Base-by-base conservation (phyloP, 23 tunicate species). In the Trididemnum miniatum region DNA sequence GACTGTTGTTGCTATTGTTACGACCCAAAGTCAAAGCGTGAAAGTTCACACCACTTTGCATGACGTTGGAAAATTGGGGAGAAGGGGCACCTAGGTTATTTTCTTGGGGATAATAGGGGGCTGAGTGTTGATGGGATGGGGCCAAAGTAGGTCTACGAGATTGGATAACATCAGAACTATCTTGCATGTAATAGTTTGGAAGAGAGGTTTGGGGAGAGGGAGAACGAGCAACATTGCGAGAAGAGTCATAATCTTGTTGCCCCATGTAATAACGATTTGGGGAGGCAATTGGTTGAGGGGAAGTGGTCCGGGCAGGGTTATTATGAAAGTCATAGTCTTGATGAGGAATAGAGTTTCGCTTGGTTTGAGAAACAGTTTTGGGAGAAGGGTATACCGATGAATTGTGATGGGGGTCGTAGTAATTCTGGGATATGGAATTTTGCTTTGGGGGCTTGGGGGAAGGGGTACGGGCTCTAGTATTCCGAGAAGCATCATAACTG, bases 11-110 rank as follows among this genome's bases (percentile, higher is more conserved):
- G 67, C 90, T 86, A 57, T 23, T 75, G 37, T 88, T 88, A 20
- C 93, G 26, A 0, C 85, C 91, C 82, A 87, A 35, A 0, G 91
- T 80, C 82, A 80, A 71, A 20, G 84, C 31, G 73, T 33, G 60
- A 35, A 79, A 79, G 0, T 86, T 77, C 24, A 9, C 35, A 28
- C 28, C 67, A 24, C 5, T 26, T n/a, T 62, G 67, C 67, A 62
- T 62, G 67, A 12, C 15, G 67, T 62, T 62, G 29, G 67, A 59
- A 0, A 5, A 77, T 51, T 49, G 83, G 66, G 69, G 71, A 26
- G 65, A 50, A 34, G 79, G 34, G 23, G 51, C 65, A 65, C 34
- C 34, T 5, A 51, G 24, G n/a, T 12, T n/a, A 18, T 62, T 22
- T 3, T 24, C 26, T 62, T n/a, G 28, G 26, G 28, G 67, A n/a